Percentiles rank a stretch among this genome's conserved stretches.
These are phyloP conservation scores for Drosophila dunni DNA, from an alignment of 1,140 invertebrate species.

Conservation along the genomic window DNA sequence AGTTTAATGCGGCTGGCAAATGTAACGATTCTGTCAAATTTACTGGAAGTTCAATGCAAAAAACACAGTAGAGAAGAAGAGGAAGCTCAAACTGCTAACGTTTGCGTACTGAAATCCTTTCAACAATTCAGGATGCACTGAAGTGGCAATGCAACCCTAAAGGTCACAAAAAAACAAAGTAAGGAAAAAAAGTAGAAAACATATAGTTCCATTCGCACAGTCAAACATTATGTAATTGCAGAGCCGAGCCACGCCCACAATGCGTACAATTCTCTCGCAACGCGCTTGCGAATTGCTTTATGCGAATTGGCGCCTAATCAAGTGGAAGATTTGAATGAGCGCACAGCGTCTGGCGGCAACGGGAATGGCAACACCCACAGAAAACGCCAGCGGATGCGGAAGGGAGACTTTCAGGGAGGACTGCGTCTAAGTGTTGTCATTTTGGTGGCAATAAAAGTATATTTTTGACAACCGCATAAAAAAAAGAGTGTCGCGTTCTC, in stretches of 20 bases:
- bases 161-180: too few relatives aligned
- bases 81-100: too few relatives aligned
- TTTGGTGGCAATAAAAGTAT: conserved; percentile 82
- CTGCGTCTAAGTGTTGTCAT: conserved; percentile 75
- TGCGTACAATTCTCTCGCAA: conserved; percentile 1
- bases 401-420: background rate
- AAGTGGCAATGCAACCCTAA: conserved; percentile 53
- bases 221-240: conserved; percentile 68
- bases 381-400: background rate
- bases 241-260: conserved; percentile 70
- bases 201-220: conserved; percentile 19
- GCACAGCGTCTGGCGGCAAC: conserved; percentile 30
- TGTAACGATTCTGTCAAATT: conserved; percentile 81
- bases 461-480: conserved; percentile 80
- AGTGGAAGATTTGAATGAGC: conserved; percentile 83
- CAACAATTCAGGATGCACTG: conserved; percentile 23
- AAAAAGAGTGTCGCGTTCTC: conserved; percentile 46
- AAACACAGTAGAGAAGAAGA: conserved; percentile 5
- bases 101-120: conserved; percentile 21
- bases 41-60: conserved; percentile 68
- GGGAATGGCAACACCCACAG: conserved; percentile 51
- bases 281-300: conserved; percentile 36
- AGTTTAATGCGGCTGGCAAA: conserved; percentile 70
- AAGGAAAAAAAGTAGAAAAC: background rate
- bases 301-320: conserved; percentile 83